Percentiles rank a stretch among this genome's conserved stretches.
phyloP scores from a whole-genome alignment of 1,140 invertebrate genomes.

The Drosophila rhopaloa region DNA sequence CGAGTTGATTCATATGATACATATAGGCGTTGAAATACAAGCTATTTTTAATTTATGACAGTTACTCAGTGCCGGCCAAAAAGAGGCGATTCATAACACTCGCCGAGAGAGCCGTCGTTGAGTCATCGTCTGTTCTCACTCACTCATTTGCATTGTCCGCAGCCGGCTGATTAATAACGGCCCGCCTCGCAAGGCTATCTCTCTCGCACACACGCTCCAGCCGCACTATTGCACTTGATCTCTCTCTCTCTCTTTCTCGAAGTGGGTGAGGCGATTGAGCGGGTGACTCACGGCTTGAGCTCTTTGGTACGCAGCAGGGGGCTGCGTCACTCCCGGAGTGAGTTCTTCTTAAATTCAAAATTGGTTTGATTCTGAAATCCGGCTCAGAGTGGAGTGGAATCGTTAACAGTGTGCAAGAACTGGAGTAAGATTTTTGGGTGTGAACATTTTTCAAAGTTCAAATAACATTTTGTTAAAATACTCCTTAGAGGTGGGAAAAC shows the following conservation, averaged over 20 bases:
- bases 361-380: constrained; percentile 38
- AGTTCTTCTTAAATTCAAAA: constrained; percentile 23
- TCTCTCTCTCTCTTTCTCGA: constrained; percentile 8
- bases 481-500: too few species aligned
- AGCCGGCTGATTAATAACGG: constrained; percentile 74
- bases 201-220: constrained; percentile 61
- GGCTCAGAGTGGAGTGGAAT: too few species aligned
- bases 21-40: constrained; percentile 57
- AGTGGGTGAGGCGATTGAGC: not conserved
- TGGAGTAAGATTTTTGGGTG: too few species aligned
- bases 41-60: constrained; percentile 82
- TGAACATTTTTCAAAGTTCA: too few species aligned
- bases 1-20: not conserved
- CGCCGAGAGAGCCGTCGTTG: constrained; percentile 52
- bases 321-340: constrained; percentile 20
- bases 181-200: constrained; percentile 53
- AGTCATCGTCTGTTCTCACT: constrained; percentile 78
- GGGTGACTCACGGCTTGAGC: constrained; percentile 59
- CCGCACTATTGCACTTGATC: constrained; percentile 47
- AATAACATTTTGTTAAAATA: too few species aligned
- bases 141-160: constrained; percentile 73
- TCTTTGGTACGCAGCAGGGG: constrained; percentile 29
- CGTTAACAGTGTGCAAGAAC: too few species aligned
- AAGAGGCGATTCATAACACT: constrained; percentile 74
- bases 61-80: constrained; percentile 68